Percentiles rank a stretch among this genome's conserved stretches.
Conservation (phyloP, 2,888 invertebrate genomes). For the Nemoura dubitans region DNA sequence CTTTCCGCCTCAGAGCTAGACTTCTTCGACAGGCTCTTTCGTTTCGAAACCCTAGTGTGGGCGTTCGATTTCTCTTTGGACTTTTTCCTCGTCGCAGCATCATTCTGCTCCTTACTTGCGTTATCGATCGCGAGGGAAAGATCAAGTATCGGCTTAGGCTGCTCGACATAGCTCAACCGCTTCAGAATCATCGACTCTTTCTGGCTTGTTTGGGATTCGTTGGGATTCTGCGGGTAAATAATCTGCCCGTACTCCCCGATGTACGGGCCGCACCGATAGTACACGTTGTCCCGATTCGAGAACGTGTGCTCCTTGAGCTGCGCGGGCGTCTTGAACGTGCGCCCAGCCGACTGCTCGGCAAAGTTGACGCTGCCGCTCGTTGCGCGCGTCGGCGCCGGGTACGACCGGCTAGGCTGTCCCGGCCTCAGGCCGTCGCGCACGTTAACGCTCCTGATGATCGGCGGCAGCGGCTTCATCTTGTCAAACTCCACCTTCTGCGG, state of each 20-base stretch:
- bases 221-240: background rate
- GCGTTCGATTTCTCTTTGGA: slow-evolving; percentile 24
- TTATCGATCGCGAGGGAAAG: background rate
- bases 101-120: background rate
- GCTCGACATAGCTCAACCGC: slow-evolving; percentile 22
- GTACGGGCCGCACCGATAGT: background rate
- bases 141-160: slow-evolving; percentile 9
- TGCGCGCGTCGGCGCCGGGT: slow-evolving; percentile 25
- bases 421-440: background rate
- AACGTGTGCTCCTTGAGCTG: slow-evolving; percentile 57
- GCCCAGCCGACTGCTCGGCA: slow-evolving; percentile 37
- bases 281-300: background rate
- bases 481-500: background rate
- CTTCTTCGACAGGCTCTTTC: slow-evolving; percentile 26
- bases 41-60: slow-evolving; percentile 13
- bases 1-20: slow-evolving; percentile 10
- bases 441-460: background rate
- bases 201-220: slow-evolving; percentile 19
- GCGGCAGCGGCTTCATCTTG: background rate
- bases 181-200: slow-evolving; percentile 34
- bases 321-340: slow-evolving; percentile 58
- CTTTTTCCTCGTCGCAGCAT: background rate
- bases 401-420: background rate
- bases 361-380: slow-evolving; percentile 29
- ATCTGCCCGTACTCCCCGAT: slow-evolving; percentile 25